Percentiles rank a stretch among this genome's conserved stretches.
Conservation (phyloP, 2,797 vertebrate genomes). For the Rhyacichthys aspro region DNA sequence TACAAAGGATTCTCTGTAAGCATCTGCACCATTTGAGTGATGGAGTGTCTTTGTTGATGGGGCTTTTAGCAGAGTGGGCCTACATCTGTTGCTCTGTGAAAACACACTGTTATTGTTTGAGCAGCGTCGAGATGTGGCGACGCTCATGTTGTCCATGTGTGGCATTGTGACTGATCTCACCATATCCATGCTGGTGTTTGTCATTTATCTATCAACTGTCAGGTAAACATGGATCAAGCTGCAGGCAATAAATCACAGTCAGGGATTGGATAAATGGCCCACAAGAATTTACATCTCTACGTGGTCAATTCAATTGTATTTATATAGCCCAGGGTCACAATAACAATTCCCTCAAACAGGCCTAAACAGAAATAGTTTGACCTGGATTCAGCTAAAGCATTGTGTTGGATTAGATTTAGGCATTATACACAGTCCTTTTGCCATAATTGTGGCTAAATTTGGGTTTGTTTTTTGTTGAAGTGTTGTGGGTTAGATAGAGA, state of each 20-base stretch:
- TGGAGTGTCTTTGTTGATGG: background rate
- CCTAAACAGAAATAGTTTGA: background rate
- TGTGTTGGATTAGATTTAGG: no score
- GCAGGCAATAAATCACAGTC: background rate
- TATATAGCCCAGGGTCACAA: background rate
- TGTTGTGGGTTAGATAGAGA: no score
- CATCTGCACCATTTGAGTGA: constrained; percentile 5
- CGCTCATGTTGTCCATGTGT: background rate
- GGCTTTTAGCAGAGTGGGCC: background rate
- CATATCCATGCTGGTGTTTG: constrained; percentile 5
- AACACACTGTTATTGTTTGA: background rate
- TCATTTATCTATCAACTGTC: constrained; percentile 9
- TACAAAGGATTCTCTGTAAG: background rate
- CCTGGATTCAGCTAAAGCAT: background rate
- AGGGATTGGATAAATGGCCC: background rate
- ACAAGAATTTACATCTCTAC: background rate
- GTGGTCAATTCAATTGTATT: background rate
- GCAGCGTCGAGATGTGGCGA: constrained; percentile 8
- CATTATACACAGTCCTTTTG: no score
- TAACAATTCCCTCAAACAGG: background rate
- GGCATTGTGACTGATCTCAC: constrained; percentile 4
- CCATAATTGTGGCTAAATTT: no score
- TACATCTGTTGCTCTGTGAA: background rate
- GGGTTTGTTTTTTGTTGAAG: no score
- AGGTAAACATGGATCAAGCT: background rate